phyloP scores from a whole-genome alignment of 2,888 invertebrate species.

The Xylota sylvarum region DNA sequence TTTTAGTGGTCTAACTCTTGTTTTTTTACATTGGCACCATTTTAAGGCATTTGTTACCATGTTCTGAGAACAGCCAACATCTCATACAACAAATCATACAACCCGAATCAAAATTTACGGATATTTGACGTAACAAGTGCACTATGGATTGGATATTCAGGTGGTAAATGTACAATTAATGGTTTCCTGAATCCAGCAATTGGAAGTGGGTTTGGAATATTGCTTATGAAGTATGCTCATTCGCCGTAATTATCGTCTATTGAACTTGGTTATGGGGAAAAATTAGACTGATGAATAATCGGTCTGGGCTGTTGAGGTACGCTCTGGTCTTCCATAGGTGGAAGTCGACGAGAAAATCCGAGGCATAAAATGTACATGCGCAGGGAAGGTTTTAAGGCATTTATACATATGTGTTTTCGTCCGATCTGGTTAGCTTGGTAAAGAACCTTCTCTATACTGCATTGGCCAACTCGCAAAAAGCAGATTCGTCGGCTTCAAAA shows the following conservation, averaged over 20 bases:
- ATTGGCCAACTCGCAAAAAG: too few relatives aligned
- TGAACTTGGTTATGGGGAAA: background rate
- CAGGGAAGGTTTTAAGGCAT: background rate
- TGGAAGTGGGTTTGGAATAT: background rate
- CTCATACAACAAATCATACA: too few relatives aligned
- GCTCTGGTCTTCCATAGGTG: background rate
- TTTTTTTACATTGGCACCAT: too few relatives aligned
- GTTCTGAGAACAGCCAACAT: too few relatives aligned
- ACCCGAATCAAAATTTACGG: background rate
- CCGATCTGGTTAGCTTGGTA: background rate
- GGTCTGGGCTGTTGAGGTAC: background rate
- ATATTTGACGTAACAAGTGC: background rate
- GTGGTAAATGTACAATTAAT: background rate
- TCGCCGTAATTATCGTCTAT: background rate
- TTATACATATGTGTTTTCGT: background rate
- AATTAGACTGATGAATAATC: background rate
- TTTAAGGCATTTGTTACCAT: too few relatives aligned
- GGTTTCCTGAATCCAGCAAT: background rate
- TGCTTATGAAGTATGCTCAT: background rate
- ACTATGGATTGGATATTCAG: background rate
- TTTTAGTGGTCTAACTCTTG: too few relatives aligned
- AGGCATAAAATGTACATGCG: background rate
- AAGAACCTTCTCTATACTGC: constrained; percentile 1
- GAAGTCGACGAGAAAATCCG: background rate
- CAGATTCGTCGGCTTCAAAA: too few relatives aligned